Percentiles rank a stretch among this genome's conserved stretches.
These are phyloP conservation scores for Amiota minor DNA, from an alignment of 2,888 invertebrate species.

Conservation along the genomic window DNA sequence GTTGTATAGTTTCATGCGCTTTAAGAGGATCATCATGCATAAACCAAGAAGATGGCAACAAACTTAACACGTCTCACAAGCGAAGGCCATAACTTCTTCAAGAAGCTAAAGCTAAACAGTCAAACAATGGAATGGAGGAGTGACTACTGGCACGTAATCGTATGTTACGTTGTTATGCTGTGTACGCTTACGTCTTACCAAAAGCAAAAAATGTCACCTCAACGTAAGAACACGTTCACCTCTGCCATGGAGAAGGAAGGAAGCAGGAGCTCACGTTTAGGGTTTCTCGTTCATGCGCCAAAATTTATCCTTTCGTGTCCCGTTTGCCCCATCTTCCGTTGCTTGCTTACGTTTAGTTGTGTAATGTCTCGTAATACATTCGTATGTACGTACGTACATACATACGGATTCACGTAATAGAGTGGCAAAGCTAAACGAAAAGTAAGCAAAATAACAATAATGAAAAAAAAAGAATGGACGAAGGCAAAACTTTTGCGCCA, in stretches of 20 bases:
- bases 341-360: conserved; percentile 27
- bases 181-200: neutral
- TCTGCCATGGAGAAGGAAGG: no score
- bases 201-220: conserved; percentile 12
- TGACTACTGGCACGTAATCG: conserved; percentile 24
- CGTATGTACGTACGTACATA: neutral
- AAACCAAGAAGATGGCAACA: conserved; percentile 13
- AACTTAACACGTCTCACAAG: conserved; percentile 21
- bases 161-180: conserved; percentile 27
- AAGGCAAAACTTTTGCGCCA: conserved; percentile 20
- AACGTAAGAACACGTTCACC: neutral
- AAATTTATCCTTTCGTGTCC: neutral
- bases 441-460: conserved; percentile 3
- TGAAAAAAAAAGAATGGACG: neutral
- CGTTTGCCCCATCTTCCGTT: neutral
- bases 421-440: conserved; percentile 19
- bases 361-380: conserved; percentile 28
- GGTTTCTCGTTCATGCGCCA: no score
- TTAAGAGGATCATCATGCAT: conserved; percentile 16
- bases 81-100: conserved; percentile 22
- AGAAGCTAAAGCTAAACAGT: neutral
- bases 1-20: neutral
- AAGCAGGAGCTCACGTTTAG: no score
- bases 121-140: neutral
- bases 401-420: conserved; percentile 29